Base-by-base conservation (phyloP, 1,140 invertebrate genomes). In the Archivesica marissinica region DNA sequence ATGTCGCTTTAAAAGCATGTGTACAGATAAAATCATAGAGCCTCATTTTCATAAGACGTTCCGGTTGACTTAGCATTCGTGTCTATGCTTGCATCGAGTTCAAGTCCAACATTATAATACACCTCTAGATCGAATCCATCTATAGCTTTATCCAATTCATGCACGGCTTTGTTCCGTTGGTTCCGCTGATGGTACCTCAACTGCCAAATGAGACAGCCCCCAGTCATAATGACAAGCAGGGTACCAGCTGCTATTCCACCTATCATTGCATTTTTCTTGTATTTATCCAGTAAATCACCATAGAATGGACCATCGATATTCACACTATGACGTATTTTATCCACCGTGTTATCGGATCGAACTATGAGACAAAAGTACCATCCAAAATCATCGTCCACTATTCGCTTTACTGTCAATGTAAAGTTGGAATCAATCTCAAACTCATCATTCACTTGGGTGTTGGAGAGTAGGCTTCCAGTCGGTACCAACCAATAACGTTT, bases 121-220 rank as follows among this genome's bases (percentile, higher is more conserved):
- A 30, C 64, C 25, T 54, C 72, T 17, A 70, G 38, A 50, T 81
- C 66, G 44, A 38, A 81, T 6, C 61, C 78, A 35, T 81, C 33
- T n/a, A 81, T 81, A 11, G 76, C 56, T 41, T 78, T 78, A 64
- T 78, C 76, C 7, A 78, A n/a, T 17, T 81, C 78, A 35, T 81
- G 44, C 33, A 81, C 66, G 20, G 30, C 64, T 30, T 56, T 70
- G 52, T 70, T 56, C 1, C 78, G 41, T 9, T 59, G 64, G 35
- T 25, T 50, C 25, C 33, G 23, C 13, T 13, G 25, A 1, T 70
- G 39, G 50, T 70, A 81, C 20, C 64, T 33, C 2, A 81, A 38
- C 17, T 70, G 61, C 44, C 66, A 81, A 7, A 81, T 66, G 4
- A 70, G 0, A 54, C 78, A 81, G 30, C 23, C 54, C 17, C 61